Evolutionary conservation across 2,113 vertebrate genomes (phyloP).

Genomic region (Tamias sibiricus): DNA sequence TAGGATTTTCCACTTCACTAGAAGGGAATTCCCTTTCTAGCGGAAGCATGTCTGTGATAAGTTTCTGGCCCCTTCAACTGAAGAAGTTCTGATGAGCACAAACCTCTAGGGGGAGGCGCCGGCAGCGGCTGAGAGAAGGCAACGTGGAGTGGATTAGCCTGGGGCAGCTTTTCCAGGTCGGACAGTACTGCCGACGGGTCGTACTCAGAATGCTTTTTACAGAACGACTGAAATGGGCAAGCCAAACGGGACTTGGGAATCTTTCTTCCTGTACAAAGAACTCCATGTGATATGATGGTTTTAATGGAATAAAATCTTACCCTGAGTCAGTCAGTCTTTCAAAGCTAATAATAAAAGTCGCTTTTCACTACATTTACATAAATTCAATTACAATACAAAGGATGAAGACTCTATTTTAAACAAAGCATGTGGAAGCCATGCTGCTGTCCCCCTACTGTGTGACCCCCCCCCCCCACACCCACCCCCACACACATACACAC

Average conservation of each 20-base stretch:
- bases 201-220: neutral
- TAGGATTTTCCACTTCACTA: neutral
- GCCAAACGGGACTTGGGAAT: neutral
- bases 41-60: neutral
- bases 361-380: neutral
- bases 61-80: neutral
- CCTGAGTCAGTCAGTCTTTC: neutral
- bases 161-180: neutral
- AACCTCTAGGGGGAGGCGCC: neutral
- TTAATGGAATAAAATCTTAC: constrained; percentile 7
- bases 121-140: neutral
- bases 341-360: constrained; percentile 11
- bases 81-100: neutral
- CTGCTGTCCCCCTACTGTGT: accelerated
- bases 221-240: neutral
- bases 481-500: neutral
- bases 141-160: neutral
- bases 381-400: neutral
- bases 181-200: neutral
- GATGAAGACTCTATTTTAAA: neutral
- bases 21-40: neutral
- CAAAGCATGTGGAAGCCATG: neutral
- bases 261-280: neutral
- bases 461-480: too few relatives aligned
- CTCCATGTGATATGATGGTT: neutral